Evolutionary conservation across 2,797 vertebrate genomes (phyloP).

Genomic region (Coilia nasus): DNA sequence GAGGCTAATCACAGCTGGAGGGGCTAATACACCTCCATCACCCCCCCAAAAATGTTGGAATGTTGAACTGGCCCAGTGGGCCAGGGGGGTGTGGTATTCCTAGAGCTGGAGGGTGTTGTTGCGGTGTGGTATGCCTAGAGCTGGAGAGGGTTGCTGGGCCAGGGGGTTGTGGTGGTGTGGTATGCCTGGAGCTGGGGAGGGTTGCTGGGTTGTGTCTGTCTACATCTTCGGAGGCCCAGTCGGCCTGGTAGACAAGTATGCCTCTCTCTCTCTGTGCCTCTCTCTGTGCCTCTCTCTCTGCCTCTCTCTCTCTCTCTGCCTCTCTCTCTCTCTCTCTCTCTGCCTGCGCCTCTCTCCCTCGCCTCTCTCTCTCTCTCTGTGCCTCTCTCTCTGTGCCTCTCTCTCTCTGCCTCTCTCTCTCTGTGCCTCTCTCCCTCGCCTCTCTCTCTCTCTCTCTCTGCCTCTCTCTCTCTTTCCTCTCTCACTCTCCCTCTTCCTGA

Average conservation of each 20-base stretch:
- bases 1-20: constrained; percentile 66
- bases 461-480: neutral
- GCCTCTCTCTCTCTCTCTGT: too few relatives aligned
- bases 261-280: too few relatives aligned
- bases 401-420: too few relatives aligned
- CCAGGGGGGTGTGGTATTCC: too few relatives aligned
- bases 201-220: constrained; percentile 13
- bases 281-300: too few relatives aligned
- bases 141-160: neutral
- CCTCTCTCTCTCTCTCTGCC: too few relatives aligned
- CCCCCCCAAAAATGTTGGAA: neutral
- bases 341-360: too few relatives aligned
- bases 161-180: neutral
- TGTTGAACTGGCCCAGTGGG: neutral
- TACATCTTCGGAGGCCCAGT: neutral
- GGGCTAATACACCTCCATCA: constrained; percentile 59
- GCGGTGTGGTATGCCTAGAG: neutral
- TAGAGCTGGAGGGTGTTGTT: neutral
- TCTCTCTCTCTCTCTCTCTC: too few relatives aligned
- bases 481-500: neutral
- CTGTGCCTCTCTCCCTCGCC: neutral
- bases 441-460: neutral
- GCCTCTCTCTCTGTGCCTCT: too few relatives aligned
- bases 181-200: neutral
- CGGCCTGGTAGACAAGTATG: neutral